phyloP scores from a whole-genome alignment of 1,140 invertebrate genomes.

The Drosophila sucinea region DNA sequence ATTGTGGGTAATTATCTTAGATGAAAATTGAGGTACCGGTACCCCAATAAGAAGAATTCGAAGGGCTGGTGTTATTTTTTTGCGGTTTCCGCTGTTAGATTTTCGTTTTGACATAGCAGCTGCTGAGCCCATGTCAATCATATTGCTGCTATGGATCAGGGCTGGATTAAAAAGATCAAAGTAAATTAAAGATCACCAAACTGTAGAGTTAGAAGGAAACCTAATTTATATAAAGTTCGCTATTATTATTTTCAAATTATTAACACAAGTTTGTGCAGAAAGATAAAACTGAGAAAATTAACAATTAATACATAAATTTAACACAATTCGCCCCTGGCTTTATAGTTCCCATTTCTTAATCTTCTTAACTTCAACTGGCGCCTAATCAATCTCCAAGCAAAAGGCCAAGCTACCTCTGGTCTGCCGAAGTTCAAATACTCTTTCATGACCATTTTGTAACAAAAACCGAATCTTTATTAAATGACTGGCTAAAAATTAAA shows the following conservation, averaged over 20 bases:
- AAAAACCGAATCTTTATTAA: no score
- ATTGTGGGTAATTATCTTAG: conserved; percentile 57
- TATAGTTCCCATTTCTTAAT: conserved; percentile 26
- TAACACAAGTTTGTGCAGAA: no score
- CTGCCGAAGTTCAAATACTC: no score
- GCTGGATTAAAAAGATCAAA: neutral
- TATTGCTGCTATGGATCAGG: conserved; percentile 14
- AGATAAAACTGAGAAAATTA: no score
- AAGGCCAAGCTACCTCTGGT: no score
- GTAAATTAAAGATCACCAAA: neutral
- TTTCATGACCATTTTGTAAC: no score
- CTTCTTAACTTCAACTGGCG: conserved; percentile 21
- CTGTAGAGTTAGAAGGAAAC: neutral
- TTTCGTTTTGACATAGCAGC: conserved; percentile 17
- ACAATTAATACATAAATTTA: neutral
- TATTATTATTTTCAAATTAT: no score
- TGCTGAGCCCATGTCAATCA: conserved; percentile 46
- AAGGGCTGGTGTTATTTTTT: conserved; percentile 27
- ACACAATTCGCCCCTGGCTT: neutral
- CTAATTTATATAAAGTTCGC: no score
- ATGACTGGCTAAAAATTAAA: no score
- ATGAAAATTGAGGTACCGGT: conserved; percentile 62
- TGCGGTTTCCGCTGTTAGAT: conserved; percentile 63
- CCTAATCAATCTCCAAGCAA: conserved; percentile 17
- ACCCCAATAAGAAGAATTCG: conserved; percentile 8